phyloP scores from a whole-genome alignment of 1,140 invertebrate species.

The Scaptomyza pallida region DNA sequence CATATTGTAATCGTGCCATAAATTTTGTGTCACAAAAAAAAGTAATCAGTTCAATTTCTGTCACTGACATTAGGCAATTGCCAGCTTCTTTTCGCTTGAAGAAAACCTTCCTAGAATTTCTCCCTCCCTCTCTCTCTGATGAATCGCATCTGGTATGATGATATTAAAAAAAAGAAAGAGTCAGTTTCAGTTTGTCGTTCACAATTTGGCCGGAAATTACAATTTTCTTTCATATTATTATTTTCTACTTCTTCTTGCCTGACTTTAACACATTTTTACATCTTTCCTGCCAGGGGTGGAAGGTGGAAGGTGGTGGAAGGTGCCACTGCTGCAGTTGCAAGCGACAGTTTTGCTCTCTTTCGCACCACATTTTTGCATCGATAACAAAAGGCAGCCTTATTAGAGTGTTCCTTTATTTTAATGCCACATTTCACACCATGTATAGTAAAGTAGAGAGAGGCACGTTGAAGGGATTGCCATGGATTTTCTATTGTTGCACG shows the following conservation, averaged over 20 bases:
- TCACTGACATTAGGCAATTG: slow-evolving; percentile 2
- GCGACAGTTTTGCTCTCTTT: slow-evolving; percentile 1
- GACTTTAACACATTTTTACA: slow-evolving; percentile 1
- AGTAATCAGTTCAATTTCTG: slow-evolving; percentile 26
- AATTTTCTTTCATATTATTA: slow-evolving; percentile 43
- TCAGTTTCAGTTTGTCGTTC: slow-evolving; percentile 19
- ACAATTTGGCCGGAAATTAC: slow-evolving; percentile 66
- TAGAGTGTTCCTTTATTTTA: slow-evolving; percentile 78
- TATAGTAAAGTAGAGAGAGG: neutral
- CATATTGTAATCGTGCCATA: neutral
- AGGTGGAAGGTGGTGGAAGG: neutral
- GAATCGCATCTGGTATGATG: slow-evolving; percentile 29
- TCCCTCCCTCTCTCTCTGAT: slow-evolving; percentile 1
- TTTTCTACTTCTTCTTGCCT: neutral
- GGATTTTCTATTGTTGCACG: slow-evolving; percentile 25
- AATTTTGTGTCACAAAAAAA: slow-evolving; percentile 14
- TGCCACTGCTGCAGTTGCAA: slow-evolving; percentile 14
- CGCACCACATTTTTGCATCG: slow-evolving; percentile 35
- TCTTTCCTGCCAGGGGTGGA: neutral
- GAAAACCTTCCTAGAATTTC: too few relatives aligned
- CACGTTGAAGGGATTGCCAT: neutral
- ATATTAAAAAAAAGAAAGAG: slow-evolving; percentile 43
- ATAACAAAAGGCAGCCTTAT: slow-evolving; percentile 75
- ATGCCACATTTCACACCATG: slow-evolving; percentile 58
- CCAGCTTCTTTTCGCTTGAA: neutral